phyloP scores from a whole-genome alignment of 2,888 invertebrate genomes.

The Pheosia tremula region DNA sequence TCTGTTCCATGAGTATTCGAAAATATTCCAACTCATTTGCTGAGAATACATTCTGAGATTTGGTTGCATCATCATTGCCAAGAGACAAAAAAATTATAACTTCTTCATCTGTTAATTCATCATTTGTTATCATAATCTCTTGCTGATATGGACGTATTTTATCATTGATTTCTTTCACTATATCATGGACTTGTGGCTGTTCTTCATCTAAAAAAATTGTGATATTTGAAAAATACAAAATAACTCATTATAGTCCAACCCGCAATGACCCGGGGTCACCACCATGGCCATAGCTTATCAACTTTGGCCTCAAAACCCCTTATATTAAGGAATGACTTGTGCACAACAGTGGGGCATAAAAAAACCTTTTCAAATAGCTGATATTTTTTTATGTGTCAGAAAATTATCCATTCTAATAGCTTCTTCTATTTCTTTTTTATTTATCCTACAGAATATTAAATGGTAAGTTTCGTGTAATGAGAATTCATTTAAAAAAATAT shows the following conservation, averaged over 20 bases:
- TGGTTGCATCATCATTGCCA: conserved; percentile 68
- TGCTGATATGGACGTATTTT: conserved; percentile 66
- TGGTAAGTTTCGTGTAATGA: no score
- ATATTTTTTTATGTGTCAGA: no score
- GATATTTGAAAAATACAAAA: no score
- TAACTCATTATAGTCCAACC: no score
- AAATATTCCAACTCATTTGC: conserved; percentile 71
- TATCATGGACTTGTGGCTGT: conserved; percentile 43
- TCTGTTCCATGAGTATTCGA: conserved; percentile 67
- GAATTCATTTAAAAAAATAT: conserved; percentile 47
- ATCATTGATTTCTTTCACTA: conserved; percentile 66
- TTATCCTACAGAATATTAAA: no score
- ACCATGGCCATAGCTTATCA: no score
- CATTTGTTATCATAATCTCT: conserved; percentile 63
- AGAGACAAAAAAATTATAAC: conserved; percentile 67
- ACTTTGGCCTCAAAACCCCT: no score
- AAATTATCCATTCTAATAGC: neutral
- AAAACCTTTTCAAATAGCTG: no score
- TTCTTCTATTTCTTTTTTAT: neutral
- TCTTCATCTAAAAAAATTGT: conserved; percentile 49
- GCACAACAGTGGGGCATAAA: no score
- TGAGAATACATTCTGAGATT: conserved; percentile 68
- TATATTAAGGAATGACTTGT: no score
- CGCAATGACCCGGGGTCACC: no score
- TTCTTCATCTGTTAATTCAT: conserved; percentile 68